These are phyloP conservation scores for Centruroides vittatus DNA, from an alignment of 1,140 invertebrate genomes.

Conservation along the genomic window DNA sequence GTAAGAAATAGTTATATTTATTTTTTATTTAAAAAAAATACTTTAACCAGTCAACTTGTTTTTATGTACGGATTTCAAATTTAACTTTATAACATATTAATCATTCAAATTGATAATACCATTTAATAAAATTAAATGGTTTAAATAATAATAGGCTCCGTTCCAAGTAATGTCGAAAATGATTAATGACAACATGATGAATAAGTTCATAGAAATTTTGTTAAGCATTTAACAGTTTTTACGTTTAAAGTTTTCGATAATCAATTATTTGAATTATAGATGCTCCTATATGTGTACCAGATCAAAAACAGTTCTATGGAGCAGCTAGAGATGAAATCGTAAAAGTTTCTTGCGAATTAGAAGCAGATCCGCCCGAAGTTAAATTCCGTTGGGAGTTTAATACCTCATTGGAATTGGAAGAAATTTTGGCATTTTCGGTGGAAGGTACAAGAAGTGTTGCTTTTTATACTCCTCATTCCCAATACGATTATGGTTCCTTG, in stretches of 20 bases:
- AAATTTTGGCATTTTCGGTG: conserved; percentile 29
- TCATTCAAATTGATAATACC: too few species aligned
- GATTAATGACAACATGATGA: too few species aligned
- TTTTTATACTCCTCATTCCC: conserved; percentile 45
- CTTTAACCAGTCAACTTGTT: too few species aligned
- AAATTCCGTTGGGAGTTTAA: conserved; percentile 24
- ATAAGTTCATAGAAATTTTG: too few species aligned
- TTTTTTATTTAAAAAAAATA: too few species aligned
- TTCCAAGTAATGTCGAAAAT: too few species aligned
- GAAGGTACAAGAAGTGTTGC: conserved; percentile 44
- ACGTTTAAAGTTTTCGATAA: too few species aligned
- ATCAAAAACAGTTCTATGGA: conserved; percentile 18
- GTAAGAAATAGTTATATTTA: conserved; percentile 40
- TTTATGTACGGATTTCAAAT: too few species aligned
- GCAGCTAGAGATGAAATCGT: conserved; percentile 20
- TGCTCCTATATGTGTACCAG: conserved; percentile 19
- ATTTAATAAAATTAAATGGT: too few species aligned
- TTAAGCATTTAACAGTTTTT: too few species aligned
- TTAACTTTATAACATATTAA: too few species aligned
- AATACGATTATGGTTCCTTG: conserved; percentile 75
- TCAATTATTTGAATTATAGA: conserved; percentile 19
- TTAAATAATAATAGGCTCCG: too few species aligned
- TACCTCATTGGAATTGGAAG: conserved; percentile 11
- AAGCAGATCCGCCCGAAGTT: conserved; percentile 21
- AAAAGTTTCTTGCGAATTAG: conserved; percentile 21